Evolutionary conservation across 2,113 vertebrate genomes (phyloP).

Genomic region (Brachypteracias leptosomus): DNA sequence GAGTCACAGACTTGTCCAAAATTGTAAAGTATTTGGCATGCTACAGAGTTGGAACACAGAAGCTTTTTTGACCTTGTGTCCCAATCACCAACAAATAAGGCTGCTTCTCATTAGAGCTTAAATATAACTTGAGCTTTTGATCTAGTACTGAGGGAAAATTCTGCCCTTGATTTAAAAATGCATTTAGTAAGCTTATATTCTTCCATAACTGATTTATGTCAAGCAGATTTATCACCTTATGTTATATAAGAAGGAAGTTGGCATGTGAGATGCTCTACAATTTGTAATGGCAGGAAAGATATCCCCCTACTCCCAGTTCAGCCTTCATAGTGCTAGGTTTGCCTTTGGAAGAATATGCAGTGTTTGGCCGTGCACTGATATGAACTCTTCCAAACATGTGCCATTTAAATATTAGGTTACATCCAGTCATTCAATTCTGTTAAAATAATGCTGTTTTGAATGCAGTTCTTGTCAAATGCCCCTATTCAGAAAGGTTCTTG

Average conservation of each 20-base stretch:
- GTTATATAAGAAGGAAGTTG: neutral
- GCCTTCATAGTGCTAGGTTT: neutral
- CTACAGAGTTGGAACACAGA: neutral
- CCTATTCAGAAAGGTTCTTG: neutral
- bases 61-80: neutral
- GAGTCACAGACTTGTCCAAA: neutral
- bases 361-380: neutral
- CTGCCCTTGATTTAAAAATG: neutral
- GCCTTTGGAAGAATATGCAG: neutral
- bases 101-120: neutral
- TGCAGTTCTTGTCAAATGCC: neutral
- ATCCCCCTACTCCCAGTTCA: neutral
- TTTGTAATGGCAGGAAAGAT: neutral
- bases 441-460: neutral
- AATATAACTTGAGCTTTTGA: constrained; percentile 24
- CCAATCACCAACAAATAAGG: neutral
- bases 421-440: neutral
- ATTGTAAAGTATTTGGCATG: neutral
- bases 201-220: neutral
- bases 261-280: neutral
- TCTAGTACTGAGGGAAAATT: neutral
- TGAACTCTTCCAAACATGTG: neutral
- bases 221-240: constrained; percentile 5
- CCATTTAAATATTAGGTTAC: neutral
- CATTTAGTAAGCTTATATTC: constrained; percentile 20